These are phyloP conservation scores for Gadus chalcogrammus DNA, from an alignment of 2,113 vertebrate genomes.

Conservation along the genomic window DNA sequence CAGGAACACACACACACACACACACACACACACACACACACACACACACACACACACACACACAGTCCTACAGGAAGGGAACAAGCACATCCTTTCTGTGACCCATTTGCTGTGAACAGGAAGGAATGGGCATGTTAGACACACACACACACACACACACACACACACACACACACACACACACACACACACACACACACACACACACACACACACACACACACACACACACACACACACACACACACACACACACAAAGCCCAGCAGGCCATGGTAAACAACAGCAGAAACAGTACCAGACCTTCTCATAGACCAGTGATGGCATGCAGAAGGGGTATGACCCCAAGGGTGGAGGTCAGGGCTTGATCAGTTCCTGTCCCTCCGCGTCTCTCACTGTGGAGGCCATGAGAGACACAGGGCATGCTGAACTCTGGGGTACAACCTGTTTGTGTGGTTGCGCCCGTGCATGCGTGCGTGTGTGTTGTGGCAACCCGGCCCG, in stretches of 20 bases:
- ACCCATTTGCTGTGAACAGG: conserved; percentile 36
- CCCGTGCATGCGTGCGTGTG: too few relatives aligned
- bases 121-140: conserved; percentile 27
- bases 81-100: conserved; percentile 41
- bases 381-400: too few relatives aligned
- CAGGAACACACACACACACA: neutral
- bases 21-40: conserved; percentile 11
- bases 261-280: too few relatives aligned
- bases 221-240: conserved; percentile 42
- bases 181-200: conserved; percentile 33
- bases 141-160: conserved; percentile 17
- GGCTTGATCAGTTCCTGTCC: too few relatives aligned
- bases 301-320: too few relatives aligned
- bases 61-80: conserved; percentile 1
- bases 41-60: conserved; percentile 14
- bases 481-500: too few relatives aligned
- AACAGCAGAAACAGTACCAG: too few relatives aligned
- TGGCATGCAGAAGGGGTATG: too few relatives aligned
- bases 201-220: conserved; percentile 47
- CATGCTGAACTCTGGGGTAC: too few relatives aligned
- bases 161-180: conserved; percentile 25
- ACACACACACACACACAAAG: conserved; percentile 29
- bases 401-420: too few relatives aligned
- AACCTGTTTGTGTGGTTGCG: too few relatives aligned
- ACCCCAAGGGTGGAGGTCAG: too few relatives aligned